phyloP scores from a whole-genome alignment of 2,797 vertebrate species.

The Hylomyscus alleni region DNA sequence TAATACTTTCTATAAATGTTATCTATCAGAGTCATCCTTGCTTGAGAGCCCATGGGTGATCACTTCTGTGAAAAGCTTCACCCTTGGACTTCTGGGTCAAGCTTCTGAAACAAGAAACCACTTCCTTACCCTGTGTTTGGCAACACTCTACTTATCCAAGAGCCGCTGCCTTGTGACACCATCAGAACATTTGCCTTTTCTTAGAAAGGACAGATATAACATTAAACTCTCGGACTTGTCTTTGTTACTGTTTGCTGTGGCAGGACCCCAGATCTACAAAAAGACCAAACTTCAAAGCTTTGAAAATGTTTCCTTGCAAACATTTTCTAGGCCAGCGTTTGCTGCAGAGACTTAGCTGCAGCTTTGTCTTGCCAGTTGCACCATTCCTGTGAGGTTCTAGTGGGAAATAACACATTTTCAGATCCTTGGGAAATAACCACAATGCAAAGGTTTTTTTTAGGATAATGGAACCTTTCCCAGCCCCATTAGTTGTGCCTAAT shows the following conservation, averaged over 20 bases:
- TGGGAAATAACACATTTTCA: not conserved
- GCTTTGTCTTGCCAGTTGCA: not conserved
- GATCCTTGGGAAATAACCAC: not conserved
- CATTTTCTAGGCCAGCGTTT: not conserved
- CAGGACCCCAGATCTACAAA: not conserved
- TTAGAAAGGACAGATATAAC: not conserved
- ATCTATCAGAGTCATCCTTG: not conserved
- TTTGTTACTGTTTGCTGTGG: not conserved
- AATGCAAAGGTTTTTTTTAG: not conserved
- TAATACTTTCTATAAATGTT: not conserved
- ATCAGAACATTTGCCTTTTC: not conserved
- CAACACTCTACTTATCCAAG: not conserved
- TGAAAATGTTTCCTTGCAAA: not conserved
- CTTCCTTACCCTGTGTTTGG: not conserved
- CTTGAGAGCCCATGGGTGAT: not conserved
- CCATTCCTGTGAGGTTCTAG: not conserved
- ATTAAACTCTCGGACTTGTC: not conserved
- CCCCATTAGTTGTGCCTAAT: not conserved
- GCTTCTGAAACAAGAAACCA: not conserved
- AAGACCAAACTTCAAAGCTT: conserved; percentile 2
- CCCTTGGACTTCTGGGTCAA: not conserved
- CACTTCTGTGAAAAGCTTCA: not conserved
- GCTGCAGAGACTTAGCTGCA: not conserved
- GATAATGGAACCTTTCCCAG: not conserved
- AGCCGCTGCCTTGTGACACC: not conserved